Evolutionary conservation across 1,140 invertebrate genomes (phyloP).

Genomic region (Microplitis demolitor): DNA sequence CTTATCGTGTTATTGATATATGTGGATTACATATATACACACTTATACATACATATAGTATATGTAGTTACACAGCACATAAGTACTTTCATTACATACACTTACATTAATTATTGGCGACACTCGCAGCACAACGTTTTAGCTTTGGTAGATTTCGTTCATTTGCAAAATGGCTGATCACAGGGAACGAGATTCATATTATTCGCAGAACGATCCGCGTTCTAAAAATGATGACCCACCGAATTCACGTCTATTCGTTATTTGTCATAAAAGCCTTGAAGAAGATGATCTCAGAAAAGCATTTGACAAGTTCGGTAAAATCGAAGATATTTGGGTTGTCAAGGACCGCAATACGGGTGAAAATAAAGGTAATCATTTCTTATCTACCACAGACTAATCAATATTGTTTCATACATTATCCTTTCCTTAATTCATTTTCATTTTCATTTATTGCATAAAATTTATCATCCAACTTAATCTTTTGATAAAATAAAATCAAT

Average conservation of each 20-base stretch:
- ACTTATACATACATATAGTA: no score
- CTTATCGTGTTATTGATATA: no score
- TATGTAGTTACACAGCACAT: no score
- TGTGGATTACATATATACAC: no score
- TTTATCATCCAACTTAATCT: no score
- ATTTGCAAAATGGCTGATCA: slow-evolving; percentile 60
- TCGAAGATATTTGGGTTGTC: slow-evolving; percentile 89
- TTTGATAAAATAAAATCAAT: neutral
- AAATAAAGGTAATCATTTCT: slow-evolving; percentile 73
- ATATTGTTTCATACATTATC: slow-evolving; percentile 30
- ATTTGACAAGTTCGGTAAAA: slow-evolving; percentile 81
- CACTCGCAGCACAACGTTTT: no score
- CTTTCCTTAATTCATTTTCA: neutral
- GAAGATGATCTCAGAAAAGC: slow-evolving; percentile 80
- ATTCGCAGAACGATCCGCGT: slow-evolving; percentile 53
- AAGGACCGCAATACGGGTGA: slow-evolving; percentile 84
- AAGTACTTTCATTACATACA: no score
- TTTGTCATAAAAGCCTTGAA: slow-evolving; percentile 80
- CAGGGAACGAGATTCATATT: slow-evolving; percentile 54
- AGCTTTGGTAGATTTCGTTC: slow-evolving; percentile 9
- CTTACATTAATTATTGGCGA: no score
- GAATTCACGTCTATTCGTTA: slow-evolving; percentile 84
- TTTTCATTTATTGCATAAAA: no score
- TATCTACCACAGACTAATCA: slow-evolving; percentile 23
- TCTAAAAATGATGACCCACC: slow-evolving; percentile 76